Evolutionary conservation across 2,113 vertebrate species (phyloP), one percentile per base, ranked within the genome.

Genomic region (Aphelocoma coerulescens): DNA sequence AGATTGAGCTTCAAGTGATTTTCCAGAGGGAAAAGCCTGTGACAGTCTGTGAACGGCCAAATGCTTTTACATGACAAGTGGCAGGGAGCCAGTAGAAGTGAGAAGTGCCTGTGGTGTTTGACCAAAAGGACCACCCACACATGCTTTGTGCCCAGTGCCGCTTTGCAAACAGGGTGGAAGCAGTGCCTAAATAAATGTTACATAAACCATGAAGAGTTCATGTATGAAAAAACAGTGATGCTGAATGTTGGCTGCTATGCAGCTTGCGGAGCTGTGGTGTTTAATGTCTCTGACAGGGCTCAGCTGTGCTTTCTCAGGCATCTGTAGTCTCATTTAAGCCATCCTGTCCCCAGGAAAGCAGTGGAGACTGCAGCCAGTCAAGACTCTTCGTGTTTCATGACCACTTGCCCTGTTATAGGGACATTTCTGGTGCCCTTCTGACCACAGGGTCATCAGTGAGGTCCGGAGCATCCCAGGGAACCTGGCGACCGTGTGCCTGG

Each of bases 1-100:
- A 88, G 41, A 65, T 57, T 43, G 54, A 66, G 16, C 85, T 94
- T 93, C 87, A 76, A 83, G 81, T 44, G 39, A 37, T 61, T 91
- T 78, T 57, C 58, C 1, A 2, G 43, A 80, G 27, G 27, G 39
- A 96, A 93, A 75, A 83, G 58, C 33, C 85, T 61, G 32, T 65
- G 78, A 54, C 32, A 76, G 57, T 3, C 43, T 62, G 55, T 58
- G 63, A 78, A 73, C 22, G 39, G 59, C 37, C 59, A 77, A 72
- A 74, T 62, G 58, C 17, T 67, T 73, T 91, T 10, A 67, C 51
- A 88, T 51, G 74, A 41, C 49, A 62, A 35, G 82, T 27, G 63
- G 71, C 41, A 63, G 67, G 83, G 44, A 80, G 54, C 67, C 93
- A 88, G 68, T 32, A 83, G 75, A 88, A 90, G 80, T 26, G 55